Conservation (phyloP, 1,140 invertebrate species). For the Oppia nitens region DNA sequence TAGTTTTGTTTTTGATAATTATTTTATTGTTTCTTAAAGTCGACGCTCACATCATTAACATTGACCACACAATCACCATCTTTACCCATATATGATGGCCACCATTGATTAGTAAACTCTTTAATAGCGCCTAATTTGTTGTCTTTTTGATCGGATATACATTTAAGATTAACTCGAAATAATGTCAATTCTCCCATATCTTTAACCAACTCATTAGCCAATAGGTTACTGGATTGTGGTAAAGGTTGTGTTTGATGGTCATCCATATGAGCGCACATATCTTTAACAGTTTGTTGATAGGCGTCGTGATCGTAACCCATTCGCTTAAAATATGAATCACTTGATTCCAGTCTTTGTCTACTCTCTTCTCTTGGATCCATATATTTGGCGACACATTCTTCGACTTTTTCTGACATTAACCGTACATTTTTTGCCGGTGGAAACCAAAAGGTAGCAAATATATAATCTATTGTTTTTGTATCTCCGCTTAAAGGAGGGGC, state of each 20-base stretch:
- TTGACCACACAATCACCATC: slow-evolving; percentile 25
- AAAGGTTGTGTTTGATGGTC: no score
- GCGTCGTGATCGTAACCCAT: slow-evolving; percentile 33
- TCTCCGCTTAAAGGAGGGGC: slow-evolving; percentile 28
- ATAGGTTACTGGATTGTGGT: neutral
- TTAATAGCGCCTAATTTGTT: slow-evolving; percentile 23
- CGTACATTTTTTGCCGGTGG: slow-evolving; percentile 31
- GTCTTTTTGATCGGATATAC: slow-evolving; percentile 19
- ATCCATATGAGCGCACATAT: slow-evolving; percentile 16
- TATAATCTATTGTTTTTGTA: slow-evolving; percentile 30
- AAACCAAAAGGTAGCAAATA: slow-evolving; percentile 39
- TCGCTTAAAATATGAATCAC: slow-evolving; percentile 7
- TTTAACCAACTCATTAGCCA: slow-evolving; percentile 1
- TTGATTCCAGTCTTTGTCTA: neutral
- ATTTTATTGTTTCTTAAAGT: neutral
- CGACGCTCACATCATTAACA: neutral
- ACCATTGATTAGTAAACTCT: slow-evolving; percentile 30
- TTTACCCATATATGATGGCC: slow-evolving; percentile 32
- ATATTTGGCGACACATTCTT: slow-evolving; percentile 30
- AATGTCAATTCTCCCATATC: slow-evolving; percentile 37
- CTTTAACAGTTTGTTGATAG: slow-evolving; percentile 30
- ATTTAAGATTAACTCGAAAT: slow-evolving; percentile 31
- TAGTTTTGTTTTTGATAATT: neutral
- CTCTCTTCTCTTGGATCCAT: slow-evolving; percentile 26
- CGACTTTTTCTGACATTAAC: slow-evolving; percentile 30